These are phyloP conservation scores for Grammomys surdaster DNA, from an alignment of 2,113 vertebrate species.

Conservation along the genomic window DNA sequence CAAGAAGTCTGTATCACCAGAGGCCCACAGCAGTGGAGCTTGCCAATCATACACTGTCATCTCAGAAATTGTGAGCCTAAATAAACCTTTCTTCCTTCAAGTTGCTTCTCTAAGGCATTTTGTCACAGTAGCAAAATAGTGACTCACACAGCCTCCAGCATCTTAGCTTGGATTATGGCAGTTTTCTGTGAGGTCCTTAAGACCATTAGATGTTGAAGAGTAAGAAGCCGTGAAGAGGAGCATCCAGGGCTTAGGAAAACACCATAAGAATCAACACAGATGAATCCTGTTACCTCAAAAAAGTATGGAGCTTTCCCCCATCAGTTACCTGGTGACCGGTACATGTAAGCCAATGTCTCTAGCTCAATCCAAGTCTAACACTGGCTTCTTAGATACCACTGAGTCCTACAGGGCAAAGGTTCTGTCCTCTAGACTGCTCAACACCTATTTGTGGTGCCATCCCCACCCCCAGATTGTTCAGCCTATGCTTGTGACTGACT, in stretches of 20 bases:
- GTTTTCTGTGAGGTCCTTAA: background rate
- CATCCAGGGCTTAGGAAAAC: background rate
- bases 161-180: background rate
- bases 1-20: background rate
- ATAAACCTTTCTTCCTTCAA: background rate
- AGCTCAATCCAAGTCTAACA: too few relatives aligned
- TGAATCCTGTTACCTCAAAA: background rate
- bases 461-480: too few relatives aligned
- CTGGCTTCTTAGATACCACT: background rate
- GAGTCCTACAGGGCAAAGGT: background rate
- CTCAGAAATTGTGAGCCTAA: background rate
- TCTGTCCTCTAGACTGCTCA: background rate
- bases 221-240: background rate
- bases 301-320: background rate
- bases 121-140: background rate
- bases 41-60: background rate
- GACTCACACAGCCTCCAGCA: background rate
- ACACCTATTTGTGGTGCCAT: background rate
- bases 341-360: background rate
- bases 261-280: too few relatives aligned
- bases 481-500: background rate
- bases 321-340: background rate
- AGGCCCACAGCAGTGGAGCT: background rate
- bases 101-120: background rate
- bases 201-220: background rate